phyloP scores from a whole-genome alignment of 2,888 invertebrate genomes.

The Coenonympha glycerion region DNA sequence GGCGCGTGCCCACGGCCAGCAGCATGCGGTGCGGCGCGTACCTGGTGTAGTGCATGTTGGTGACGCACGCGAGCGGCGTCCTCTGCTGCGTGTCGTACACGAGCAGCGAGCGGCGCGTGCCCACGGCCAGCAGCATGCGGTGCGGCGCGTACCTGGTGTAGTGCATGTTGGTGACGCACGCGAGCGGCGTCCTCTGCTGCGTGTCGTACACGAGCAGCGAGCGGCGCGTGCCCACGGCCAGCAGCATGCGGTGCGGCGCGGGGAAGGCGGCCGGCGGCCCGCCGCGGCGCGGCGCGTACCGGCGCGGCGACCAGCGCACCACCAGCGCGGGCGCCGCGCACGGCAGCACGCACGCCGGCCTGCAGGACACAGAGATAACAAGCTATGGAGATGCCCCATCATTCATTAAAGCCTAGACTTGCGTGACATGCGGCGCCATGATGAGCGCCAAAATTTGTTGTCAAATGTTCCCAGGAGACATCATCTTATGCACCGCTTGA shows the following conservation, averaged over 20 bases:
- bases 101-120: too few relatives aligned
- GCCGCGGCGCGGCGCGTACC: slow-evolving; percentile 62
- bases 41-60: background rate
- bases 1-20: slow-evolving; percentile 94
- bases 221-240: slow-evolving; percentile 93
- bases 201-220: slow-evolving; percentile 79
- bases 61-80: too few relatives aligned
- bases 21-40: slow-evolving; percentile 82
- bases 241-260: slow-evolving; percentile 87
- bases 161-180: slow-evolving; percentile 60
- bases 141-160: slow-evolving; percentile 79
- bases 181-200: slow-evolving; percentile 59
- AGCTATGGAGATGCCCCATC: background rate
- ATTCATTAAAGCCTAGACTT: too few relatives aligned
- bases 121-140: slow-evolving; percentile 93
- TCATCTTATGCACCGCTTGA: too few relatives aligned
- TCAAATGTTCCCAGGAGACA: too few relatives aligned
- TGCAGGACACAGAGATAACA: slow-evolving; percentile 42
- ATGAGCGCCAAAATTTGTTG: too few relatives aligned
- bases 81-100: too few relatives aligned
- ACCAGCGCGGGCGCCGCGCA: slow-evolving; percentile 89
- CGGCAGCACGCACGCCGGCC: slow-evolving; percentile 87
- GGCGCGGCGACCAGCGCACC: slow-evolving; percentile 86
- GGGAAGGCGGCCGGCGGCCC: slow-evolving; percentile 69
- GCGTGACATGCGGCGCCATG: too few relatives aligned